Percentiles rank a stretch among this genome's conserved stretches.
Conservation (phyloP, 1,140 invertebrate species). For the Saccostrea glomerata region DNA sequence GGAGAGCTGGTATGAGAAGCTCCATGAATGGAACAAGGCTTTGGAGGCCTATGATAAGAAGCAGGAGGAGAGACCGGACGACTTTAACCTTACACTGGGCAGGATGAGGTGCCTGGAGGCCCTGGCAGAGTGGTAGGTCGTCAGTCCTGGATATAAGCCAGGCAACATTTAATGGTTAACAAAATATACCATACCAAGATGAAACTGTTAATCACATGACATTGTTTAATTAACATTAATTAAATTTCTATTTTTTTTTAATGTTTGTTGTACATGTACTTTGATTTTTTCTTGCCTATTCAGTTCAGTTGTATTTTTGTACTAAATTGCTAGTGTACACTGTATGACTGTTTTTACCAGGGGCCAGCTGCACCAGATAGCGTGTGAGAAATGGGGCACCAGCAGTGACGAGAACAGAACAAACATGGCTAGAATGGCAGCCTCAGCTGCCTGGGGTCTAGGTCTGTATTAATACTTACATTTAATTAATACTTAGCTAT, state of each 20-base stretch:
- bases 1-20: constrained; percentile 98
- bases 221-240: too few species aligned
- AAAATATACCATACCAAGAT: too few species aligned
- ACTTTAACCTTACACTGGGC: constrained; percentile 92
- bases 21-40: constrained; percentile 99
- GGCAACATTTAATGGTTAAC: too few species aligned
- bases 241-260: too few species aligned
- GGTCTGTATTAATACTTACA: constrained; percentile 72
- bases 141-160: constrained; percentile 12
- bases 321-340: too few species aligned
- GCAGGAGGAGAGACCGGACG: constrained; percentile 79
- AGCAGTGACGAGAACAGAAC: constrained; percentile 85
- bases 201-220: too few species aligned
- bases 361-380: constrained; percentile 85
- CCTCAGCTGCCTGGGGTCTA: constrained; percentile 96
- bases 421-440: constrained; percentile 93
- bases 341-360: constrained; percentile 60
- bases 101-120: constrained; percentile 98
- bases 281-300: too few species aligned
- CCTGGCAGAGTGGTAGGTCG: constrained; percentile 94
- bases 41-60: constrained; percentile 88
- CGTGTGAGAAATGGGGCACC: constrained; percentile 85
- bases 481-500: too few species aligned
- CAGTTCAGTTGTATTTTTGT: too few species aligned
- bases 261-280: too few species aligned